These are phyloP conservation scores for Pseudopodoces humilis DNA, from an alignment of 2,113 vertebrate species.

Conservation along the genomic window DNA sequence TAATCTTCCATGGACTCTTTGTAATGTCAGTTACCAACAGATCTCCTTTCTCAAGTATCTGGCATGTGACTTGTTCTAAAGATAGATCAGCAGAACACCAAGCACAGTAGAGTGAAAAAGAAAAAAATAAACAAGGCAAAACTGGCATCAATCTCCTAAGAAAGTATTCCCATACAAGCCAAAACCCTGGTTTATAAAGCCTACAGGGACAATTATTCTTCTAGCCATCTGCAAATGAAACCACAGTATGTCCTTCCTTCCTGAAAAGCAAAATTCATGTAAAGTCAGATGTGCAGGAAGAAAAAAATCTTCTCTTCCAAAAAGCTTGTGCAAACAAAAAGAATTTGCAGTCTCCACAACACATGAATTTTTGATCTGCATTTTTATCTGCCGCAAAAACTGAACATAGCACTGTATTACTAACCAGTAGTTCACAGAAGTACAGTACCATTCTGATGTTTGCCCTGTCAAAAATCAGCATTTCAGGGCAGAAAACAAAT, in stretches of 20 bases:
- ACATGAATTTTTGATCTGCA: not conserved
- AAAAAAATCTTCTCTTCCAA: not conserved
- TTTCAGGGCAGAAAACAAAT: not conserved
- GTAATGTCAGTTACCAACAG: not conserved
- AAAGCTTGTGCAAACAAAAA: not conserved
- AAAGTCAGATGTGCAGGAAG: not conserved
- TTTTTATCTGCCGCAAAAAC: not conserved
- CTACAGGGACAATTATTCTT: not conserved
- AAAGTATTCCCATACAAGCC: not conserved
- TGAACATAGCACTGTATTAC: not conserved
- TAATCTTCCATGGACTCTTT: not conserved
- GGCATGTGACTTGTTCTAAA: not conserved
- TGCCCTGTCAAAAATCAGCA: not conserved
- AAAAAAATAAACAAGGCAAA: not conserved
- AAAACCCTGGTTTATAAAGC: not conserved
- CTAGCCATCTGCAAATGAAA: constrained; percentile 2
- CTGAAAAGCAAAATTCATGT: not conserved
- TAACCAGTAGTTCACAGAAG: not conserved
- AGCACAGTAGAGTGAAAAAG: not conserved
- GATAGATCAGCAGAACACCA: not conserved
- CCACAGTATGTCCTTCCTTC: not conserved
- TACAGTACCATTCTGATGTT: not conserved
- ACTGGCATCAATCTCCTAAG: not conserved
- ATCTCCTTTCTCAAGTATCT: not conserved
- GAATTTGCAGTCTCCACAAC: not conserved